These are phyloP conservation scores for Neotragus moschatus DNA, from an alignment of 2,113 vertebrate genomes.

Conservation along the genomic window DNA sequence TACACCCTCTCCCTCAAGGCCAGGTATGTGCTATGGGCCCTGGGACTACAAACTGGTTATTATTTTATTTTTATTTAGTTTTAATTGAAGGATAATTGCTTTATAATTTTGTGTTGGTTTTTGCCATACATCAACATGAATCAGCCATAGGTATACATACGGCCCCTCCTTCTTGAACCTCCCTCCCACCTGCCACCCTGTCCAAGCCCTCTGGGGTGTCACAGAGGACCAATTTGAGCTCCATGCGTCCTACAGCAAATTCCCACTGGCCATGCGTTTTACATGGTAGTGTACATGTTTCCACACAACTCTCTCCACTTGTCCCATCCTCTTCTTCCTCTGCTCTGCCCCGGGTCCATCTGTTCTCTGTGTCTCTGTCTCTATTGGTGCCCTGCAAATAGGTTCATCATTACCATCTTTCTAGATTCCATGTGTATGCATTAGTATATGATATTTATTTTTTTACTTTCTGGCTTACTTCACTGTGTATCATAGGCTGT, in stretches of 20 bases:
- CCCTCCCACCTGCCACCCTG: background rate
- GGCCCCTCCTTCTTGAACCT: background rate
- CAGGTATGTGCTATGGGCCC: background rate
- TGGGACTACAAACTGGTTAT: background rate
- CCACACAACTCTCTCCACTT: fast-evolving
- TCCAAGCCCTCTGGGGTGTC: background rate
- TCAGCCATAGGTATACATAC: background rate
- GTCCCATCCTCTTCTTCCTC: background rate
- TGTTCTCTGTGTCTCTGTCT: background rate
- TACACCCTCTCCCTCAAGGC: background rate
- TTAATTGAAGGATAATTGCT: background rate
- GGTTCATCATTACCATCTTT: background rate
- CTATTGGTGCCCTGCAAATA: background rate
- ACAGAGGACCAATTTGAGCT: background rate
- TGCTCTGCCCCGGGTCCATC: fast-evolving
- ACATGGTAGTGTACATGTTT: background rate
- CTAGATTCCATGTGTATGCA: background rate
- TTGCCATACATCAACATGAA: background rate
- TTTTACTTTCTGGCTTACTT: background rate
- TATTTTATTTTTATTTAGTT: background rate
- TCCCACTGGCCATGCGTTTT: background rate
- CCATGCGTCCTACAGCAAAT: background rate
- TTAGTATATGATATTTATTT: background rate
- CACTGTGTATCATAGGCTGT: background rate
- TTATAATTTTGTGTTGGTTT: background rate